Base-by-base conservation (phyloP, 2,797 vertebrate genomes). In the Acanthurus lineatus region DNA sequence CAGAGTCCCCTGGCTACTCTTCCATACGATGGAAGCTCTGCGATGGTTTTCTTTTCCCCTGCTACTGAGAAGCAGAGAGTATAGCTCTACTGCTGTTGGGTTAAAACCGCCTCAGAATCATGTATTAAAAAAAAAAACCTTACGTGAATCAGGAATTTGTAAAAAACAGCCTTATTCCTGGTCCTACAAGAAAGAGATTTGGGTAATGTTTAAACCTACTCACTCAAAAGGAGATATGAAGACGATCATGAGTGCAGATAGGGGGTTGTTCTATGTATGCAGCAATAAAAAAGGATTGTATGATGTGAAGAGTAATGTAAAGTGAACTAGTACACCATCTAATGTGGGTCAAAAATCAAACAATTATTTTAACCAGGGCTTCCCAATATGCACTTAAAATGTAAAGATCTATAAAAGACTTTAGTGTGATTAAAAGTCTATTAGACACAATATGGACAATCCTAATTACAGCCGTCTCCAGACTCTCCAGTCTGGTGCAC, bases 1-100 rank as follows among this genome's bases (percentile, higher is more conserved):
- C 88, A 93, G 75, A 81, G 89, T 86, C 85, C 92, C 87, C 88
- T 75, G 89, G 90, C 89, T 92, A 88, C 87, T 81, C 89, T 89
- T 91, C 89, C 88, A 91, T 93, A 93, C 82, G 58, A 69, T 88
- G 76, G 77, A 80, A 65, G 84, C 76, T 80, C 61, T 77, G 82
- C 78, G 61, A 57, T 61, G 81, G 72, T 77, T 88, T 84, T 64
- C 68, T 79, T 85, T 72, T 53, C 59, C 76, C 77, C 64, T 54
- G 69, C 77, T 81, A 70, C 63, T 1, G 19, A 77, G 72, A 69
- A 66, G 83, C 38, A 10, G 25, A 82, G 79, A 83, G 64, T 53
- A 65, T 25, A 65, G 61, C 72, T 76, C 48, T 48, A 44, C 71
- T 66, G 70, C 79, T 76, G 71, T 19, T 5, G 54, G 59, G 59